Percentiles rank a stretch among this genome's conserved stretches.
Conservation (phyloP, 2,113 vertebrate genomes). For the Apus apus region DNA sequence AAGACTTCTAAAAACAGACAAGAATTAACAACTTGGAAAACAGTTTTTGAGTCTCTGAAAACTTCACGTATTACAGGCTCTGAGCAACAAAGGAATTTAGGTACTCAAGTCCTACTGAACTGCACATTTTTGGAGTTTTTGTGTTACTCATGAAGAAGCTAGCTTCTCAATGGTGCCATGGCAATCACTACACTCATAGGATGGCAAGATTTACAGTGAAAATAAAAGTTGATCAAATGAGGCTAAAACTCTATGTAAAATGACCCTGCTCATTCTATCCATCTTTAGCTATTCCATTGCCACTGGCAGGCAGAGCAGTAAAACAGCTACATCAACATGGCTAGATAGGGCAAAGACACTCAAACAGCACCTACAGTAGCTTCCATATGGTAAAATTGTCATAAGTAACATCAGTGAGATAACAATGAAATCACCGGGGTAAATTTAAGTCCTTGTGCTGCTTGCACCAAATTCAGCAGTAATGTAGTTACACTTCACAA, state of each 20-base stretch:
- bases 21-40: not conserved
- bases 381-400: not conserved
- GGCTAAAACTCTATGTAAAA: not conserved
- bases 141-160: not conserved
- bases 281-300: not conserved
- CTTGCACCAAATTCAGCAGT: not conserved
- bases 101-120: not conserved
- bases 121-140: not conserved
- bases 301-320: not conserved
- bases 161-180: not conserved
- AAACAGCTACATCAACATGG: rapidly evolving
- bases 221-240: not conserved
- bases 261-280: not conserved
- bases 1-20: not conserved
- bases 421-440: not conserved
- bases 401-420: not conserved
- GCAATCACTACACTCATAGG: not conserved
- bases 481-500: not conserved
- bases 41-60: not conserved
- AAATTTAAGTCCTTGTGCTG: not conserved
- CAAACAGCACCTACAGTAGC: not conserved
- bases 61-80: not conserved
- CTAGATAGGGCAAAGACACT: not conserved
- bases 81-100: not conserved
- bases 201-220: not conserved